Conservation (phyloP, 2,113 vertebrate species). For the Petromus typicus region DNA sequence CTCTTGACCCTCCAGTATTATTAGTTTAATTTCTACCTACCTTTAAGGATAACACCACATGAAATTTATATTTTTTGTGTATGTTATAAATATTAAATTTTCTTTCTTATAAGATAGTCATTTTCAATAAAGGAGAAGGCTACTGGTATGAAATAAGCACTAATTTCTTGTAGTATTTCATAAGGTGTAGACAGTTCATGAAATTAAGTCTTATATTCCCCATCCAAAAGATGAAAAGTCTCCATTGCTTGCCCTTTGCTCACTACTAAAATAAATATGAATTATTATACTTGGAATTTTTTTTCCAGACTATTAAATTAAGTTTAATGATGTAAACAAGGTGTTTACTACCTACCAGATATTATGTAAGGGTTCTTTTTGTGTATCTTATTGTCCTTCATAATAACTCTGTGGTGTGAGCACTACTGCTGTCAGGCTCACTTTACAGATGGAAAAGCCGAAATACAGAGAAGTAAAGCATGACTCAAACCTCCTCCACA, state of each 20-base stretch:
- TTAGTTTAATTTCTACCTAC: background rate
- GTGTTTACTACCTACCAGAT: background rate
- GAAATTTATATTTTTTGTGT: background rate
- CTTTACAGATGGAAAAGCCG: background rate
- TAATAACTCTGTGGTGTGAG: background rate
- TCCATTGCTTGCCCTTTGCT: background rate
- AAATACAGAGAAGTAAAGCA: background rate
- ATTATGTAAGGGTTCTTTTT: background rate
- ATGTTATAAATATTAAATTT: background rate
- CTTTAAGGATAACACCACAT: background rate
- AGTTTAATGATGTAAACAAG: background rate
- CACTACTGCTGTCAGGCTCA: background rate
- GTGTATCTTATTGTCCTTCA: background rate
- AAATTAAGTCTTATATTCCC: background rate
- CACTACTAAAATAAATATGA: background rate
- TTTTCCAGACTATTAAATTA: background rate
- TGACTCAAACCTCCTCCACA: background rate
- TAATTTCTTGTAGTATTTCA: background rate
- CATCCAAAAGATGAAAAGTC: background rate
- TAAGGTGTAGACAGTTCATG: background rate
- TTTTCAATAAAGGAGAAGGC: background rate
- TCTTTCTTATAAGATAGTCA: background rate
- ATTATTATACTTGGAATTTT: background rate
- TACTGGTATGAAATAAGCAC: background rate
- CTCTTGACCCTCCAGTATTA: background rate